Conservation (phyloP, 2,888 invertebrate genomes). For the Philonicus albiceps region DNA sequence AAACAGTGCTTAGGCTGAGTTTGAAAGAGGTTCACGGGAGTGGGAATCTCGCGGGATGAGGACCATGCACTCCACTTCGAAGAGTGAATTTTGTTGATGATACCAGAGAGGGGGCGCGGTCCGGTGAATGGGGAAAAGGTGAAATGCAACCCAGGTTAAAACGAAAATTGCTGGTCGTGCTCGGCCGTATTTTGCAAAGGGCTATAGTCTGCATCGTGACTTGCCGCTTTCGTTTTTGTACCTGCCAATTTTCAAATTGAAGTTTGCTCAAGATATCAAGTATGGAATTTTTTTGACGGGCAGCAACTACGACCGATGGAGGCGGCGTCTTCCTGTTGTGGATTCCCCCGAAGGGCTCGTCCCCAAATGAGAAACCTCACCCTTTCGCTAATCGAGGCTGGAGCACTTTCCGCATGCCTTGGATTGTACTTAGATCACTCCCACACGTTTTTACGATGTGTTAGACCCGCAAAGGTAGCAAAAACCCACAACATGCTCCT, state of each 20-base stretch:
- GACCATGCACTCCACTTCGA: not conserved
- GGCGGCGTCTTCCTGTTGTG: too few species aligned
- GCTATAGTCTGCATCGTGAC: conserved; percentile 36
- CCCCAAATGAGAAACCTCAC: not conserved
- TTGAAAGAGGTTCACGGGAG: not conserved
- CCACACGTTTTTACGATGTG: not conserved
- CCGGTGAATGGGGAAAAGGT: conserved; percentile 29
- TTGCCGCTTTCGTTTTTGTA: conserved; percentile 15
- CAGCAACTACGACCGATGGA: not conserved
- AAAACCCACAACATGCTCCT: not conserved
- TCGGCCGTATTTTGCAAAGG: not conserved
- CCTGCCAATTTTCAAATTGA: conserved; percentile 30
- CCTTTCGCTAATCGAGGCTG: not conserved
- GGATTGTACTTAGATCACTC: not conserved
- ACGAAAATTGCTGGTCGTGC: conserved; percentile 31
- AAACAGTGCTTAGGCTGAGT: conserved; percentile 12
- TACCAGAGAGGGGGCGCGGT: not conserved
- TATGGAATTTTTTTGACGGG: not conserved
- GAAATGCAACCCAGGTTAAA: conserved; percentile 24
- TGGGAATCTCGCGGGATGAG: not conserved
- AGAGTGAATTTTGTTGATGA: not conserved
- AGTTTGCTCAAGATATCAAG: not conserved
- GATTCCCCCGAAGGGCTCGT: too few species aligned
- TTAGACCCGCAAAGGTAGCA: not conserved
- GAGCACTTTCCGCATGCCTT: not conserved